phyloP scores from a whole-genome alignment of 2,888 invertebrate species.

The Thera britannica region DNA sequence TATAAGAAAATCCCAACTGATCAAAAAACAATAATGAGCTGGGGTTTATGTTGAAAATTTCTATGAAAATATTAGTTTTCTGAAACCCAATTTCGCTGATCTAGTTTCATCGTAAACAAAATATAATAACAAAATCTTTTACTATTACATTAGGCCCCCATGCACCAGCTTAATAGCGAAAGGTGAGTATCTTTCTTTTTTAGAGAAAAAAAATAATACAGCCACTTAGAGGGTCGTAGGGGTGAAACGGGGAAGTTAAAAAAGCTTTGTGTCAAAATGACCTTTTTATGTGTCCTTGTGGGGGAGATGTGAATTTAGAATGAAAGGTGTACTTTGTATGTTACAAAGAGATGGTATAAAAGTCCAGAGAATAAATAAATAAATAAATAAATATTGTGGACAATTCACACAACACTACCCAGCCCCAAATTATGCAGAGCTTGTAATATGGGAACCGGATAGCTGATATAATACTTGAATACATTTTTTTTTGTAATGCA shows the following conservation, averaged over 20 bases:
- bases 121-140: conserved; percentile 23
- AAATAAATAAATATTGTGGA: too few species aligned
- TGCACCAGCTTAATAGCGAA: conserved; percentile 41
- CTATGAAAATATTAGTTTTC: conserved; percentile 3
- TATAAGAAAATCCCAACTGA: background rate
- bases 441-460: too few species aligned
- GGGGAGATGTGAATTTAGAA: conserved; percentile 39
- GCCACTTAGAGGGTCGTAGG: conserved; percentile 47
- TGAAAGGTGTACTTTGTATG: background rate
- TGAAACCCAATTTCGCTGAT: conserved; percentile 23
- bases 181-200: conserved; percentile 44
- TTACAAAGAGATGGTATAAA: background rate
- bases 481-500: too few species aligned
- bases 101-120: conserved; percentile 17
- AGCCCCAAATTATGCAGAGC: too few species aligned
- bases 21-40: background rate
- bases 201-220: conserved; percentile 44
- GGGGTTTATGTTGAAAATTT: background rate
- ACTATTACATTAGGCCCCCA: conserved; percentile 39
- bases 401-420: too few species aligned
- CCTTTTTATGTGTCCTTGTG: conserved; percentile 43
- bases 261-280: conserved; percentile 51
- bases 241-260: conserved; percentile 46
- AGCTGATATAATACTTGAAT: too few species aligned
- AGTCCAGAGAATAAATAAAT: too few species aligned